Percentiles rank a stretch among this genome's conserved stretches.
Evolutionary conservation across 2,797 vertebrate genomes (phyloP).

Genomic region (Eremophila alpestris): DNA sequence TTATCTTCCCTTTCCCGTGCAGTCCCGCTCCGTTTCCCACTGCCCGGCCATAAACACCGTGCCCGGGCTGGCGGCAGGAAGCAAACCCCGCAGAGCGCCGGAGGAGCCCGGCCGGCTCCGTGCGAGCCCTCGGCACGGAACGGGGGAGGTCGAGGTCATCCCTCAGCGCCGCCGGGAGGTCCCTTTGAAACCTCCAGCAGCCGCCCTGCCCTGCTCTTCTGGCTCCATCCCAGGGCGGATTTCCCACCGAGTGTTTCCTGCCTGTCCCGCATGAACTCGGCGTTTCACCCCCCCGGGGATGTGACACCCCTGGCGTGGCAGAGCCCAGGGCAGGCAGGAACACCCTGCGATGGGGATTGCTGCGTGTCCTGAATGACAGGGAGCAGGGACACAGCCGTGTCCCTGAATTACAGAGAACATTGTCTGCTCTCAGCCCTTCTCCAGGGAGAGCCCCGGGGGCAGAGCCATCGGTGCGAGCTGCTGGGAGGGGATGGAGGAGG

Average conservation of each 20-base stretch:
- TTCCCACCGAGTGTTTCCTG: slow-evolving; percentile 27
- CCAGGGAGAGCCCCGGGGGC: not conserved
- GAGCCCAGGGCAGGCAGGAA: not conserved
- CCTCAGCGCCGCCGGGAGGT: not conserved
- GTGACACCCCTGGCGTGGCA: not conserved
- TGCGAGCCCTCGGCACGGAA: fast-evolving
- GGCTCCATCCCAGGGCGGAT: not conserved
- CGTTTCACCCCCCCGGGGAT: not conserved
- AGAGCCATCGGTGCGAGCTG: not conserved
- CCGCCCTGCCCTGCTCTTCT: not conserved
- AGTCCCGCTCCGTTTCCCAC: not conserved
- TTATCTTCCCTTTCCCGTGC: not conserved
- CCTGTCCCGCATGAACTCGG: fast-evolving
- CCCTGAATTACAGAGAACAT: not conserved
- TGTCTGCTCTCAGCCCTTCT: not conserved
- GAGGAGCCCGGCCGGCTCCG: not conserved
- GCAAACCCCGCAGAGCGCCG: not conserved
- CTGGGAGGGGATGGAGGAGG: not conserved
- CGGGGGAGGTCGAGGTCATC: not conserved
- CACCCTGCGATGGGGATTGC: not conserved
- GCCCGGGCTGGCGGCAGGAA: not conserved
- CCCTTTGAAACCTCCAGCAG: not conserved
- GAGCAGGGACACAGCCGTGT: fast-evolving
- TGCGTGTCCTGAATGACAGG: not conserved
- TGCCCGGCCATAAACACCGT: not conserved